A percentile compares a stretch with the other conserved stretches of the same genome.
Conservation (phyloP, 2,888 invertebrate genomes). For the Acanthoscelides obtectus region DNA sequence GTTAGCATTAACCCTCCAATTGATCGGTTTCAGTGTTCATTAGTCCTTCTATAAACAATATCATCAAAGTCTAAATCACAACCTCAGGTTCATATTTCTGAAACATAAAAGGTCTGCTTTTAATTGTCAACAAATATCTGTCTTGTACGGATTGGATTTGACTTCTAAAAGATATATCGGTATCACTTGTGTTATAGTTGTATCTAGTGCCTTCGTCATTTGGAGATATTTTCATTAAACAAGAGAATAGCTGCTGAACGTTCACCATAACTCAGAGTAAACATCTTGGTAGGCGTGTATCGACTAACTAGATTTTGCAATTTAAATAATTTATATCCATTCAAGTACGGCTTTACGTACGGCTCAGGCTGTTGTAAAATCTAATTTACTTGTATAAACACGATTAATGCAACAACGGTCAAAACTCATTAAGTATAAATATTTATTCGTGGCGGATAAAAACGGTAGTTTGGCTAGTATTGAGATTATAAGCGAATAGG, state of each 20-base stretch:
- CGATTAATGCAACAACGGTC: constrained; percentile 6
- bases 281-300: constrained; percentile 5
- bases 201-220: too few relatives aligned
- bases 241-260: not conserved
- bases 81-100: too few relatives aligned
- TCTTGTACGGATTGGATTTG: too few relatives aligned
- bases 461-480: not conserved
- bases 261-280: not conserved
- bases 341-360: constrained; percentile 8
- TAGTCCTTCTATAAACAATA: too few relatives aligned
- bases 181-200: too few relatives aligned
- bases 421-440: constrained; percentile 7
- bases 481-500: not conserved
- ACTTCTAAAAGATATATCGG: too few relatives aligned
- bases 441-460: constrained; percentile 4
- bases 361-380: constrained; percentile 1
- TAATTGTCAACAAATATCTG: too few relatives aligned
- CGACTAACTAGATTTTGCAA: constrained; percentile 3
- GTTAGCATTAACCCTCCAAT: too few relatives aligned
- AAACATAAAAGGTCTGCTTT: too few relatives aligned
- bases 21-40: too few relatives aligned
- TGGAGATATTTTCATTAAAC: too few relatives aligned
- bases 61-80: too few relatives aligned
- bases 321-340: constrained; percentile 9
- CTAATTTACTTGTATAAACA: constrained; percentile 11